These are phyloP conservation scores for Thalassarche chlororhynchos DNA, from an alignment of 2,113 vertebrate genomes.

Conservation along the genomic window DNA sequence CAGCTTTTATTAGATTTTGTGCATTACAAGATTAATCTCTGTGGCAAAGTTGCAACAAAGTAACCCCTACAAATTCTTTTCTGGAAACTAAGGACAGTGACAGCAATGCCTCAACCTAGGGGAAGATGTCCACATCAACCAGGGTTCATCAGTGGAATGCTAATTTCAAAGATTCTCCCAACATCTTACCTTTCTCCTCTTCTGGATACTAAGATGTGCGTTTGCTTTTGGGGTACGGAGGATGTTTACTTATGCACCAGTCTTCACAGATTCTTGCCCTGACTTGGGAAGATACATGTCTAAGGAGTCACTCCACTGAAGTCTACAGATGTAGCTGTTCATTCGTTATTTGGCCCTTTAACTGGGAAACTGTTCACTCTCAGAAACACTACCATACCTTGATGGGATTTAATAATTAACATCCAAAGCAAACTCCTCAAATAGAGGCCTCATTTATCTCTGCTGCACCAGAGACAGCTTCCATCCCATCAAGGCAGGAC, in stretches of 20 bases:
- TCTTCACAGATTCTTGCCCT: background rate
- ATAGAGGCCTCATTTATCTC: background rate
- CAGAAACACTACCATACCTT: background rate
- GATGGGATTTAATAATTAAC: background rate
- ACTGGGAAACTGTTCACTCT: background rate
- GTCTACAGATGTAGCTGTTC: background rate
- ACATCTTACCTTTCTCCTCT: background rate
- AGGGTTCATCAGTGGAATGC: background rate
- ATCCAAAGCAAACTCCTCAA: background rate
- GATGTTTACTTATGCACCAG: background rate
- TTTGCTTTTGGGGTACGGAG: background rate
- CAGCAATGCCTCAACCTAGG: background rate
- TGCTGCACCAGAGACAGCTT: background rate
- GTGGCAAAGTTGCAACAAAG: background rate
- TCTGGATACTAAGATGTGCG: background rate
- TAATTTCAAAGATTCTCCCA: background rate
- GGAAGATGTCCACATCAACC: background rate
- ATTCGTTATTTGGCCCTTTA: background rate
- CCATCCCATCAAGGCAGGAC: background rate
- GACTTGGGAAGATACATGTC: background rate
- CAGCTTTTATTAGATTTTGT: conserved; percentile 42
- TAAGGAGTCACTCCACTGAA: background rate
- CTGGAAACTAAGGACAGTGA: background rate
- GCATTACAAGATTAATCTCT: background rate
- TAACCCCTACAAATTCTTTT: background rate